Conservation (phyloP, 2,113 vertebrate genomes). For the Neotoma lepida region DNA sequence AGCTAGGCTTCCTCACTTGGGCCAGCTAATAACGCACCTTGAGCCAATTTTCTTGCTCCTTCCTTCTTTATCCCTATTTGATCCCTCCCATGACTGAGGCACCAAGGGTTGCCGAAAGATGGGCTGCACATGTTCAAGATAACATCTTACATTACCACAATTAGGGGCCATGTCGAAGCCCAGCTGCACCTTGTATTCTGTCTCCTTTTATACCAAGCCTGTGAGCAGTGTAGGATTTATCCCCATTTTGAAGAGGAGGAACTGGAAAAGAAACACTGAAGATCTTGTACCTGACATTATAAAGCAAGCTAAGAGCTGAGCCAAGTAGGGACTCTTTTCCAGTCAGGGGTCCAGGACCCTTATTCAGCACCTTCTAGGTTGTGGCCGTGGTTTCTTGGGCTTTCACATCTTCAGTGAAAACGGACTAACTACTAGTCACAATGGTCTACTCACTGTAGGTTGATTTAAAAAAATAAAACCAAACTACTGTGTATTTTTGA, state of each 20-base stretch:
- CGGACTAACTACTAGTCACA: not conserved
- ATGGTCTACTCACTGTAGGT: not conserved
- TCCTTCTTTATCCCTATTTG: slow-evolving; percentile 68
- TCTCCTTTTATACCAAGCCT: not conserved
- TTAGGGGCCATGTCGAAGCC: slow-evolving; percentile 25
- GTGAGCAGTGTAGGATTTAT: not conserved
- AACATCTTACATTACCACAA: slow-evolving; percentile 58
- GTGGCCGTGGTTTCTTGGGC: not conserved
- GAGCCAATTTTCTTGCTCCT: slow-evolving; percentile 53
- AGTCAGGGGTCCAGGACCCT: not conserved
- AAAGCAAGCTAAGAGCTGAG: not conserved
- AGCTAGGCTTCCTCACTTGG: slow-evolving; percentile 1
- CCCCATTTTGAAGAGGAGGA: not conserved
- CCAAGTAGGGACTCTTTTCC: not conserved
- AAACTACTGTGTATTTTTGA: not conserved
- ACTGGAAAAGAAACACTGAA: not conserved
- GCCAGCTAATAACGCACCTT: slow-evolving; percentile 17
- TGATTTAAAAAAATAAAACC: not conserved
- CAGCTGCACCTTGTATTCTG: not conserved
- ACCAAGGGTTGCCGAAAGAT: slow-evolving; percentile 41
- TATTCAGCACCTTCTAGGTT: not conserved
- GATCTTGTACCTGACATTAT: not conserved
- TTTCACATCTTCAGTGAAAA: slow-evolving; percentile 28
- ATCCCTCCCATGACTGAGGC: slow-evolving; percentile 63
- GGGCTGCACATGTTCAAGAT: not conserved